These are phyloP conservation scores for Chanos chanos DNA, from an alignment of 2,797 vertebrate genomes.

Conservation along the genomic window DNA sequence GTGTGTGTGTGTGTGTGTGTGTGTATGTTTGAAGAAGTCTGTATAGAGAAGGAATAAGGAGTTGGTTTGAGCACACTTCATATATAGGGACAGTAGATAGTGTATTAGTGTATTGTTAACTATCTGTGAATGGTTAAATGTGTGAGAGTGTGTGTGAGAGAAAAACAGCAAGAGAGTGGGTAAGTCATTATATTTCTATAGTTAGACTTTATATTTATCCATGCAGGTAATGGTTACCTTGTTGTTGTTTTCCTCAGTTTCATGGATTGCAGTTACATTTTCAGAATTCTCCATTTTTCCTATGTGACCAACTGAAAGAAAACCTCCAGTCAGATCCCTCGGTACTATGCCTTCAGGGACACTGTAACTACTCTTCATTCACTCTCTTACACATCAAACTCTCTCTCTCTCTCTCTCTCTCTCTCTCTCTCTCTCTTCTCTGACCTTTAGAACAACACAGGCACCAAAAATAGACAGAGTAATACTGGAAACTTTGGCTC, in stretches of 20 bases:
- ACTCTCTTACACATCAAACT: too few species aligned
- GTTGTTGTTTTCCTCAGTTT: slow-evolving; percentile 49
- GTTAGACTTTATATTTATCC: background rate
- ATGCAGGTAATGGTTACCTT: slow-evolving; percentile 30
- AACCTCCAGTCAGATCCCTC: background rate
- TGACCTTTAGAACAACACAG: slow-evolving; percentile 75
- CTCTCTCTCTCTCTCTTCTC: slow-evolving; percentile 56
- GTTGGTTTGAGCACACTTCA: too few species aligned
- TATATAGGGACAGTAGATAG: too few species aligned
- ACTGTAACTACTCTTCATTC: background rate
- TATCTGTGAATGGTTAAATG: background rate
- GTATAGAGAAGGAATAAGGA: background rate
- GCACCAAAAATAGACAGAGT: slow-evolving; percentile 70
- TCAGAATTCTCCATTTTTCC: slow-evolving; percentile 36
- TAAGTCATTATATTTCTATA: background rate
- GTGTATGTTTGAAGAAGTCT: slow-evolving; percentile 14
- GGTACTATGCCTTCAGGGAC: background rate
- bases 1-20: slow-evolving; percentile 21
- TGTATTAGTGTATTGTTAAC: too few species aligned
- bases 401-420: slow-evolving; percentile 24
- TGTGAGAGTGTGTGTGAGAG: background rate
- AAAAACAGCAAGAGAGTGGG: background rate
- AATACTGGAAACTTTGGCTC: slow-evolving; percentile 62
- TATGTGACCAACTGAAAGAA: background rate
- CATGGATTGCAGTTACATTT: slow-evolving; percentile 20